phyloP scores from a whole-genome alignment of 2,888 invertebrate species.

The Argynnis bischoffii region DNA sequence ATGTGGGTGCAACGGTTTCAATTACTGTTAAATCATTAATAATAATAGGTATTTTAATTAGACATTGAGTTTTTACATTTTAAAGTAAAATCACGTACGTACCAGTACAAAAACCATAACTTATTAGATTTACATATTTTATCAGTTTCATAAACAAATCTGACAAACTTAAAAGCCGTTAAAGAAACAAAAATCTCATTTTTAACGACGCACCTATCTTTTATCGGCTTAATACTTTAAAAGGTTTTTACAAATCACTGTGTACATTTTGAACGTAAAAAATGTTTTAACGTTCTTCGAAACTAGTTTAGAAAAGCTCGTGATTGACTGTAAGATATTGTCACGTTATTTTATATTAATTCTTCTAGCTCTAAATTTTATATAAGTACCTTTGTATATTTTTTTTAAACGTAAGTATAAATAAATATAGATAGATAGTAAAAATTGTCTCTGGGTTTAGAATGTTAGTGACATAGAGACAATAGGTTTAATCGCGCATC shows the following conservation, averaged over 20 bases:
- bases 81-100: no score
- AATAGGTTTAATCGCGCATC: no score
- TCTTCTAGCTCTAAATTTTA: not conserved
- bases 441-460: no score
- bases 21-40: no score
- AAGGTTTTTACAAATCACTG: slow-evolving; percentile 29
- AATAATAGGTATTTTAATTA: no score
- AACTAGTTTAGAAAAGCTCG: slow-evolving; percentile 27
- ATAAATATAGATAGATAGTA: no score
- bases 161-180: slow-evolving; percentile 4
- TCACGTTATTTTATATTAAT: slow-evolving; percentile 7
- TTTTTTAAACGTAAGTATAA: no score
- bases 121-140: not conserved
- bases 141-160: not conserved
- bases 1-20: no score
- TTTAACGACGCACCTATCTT: slow-evolving; percentile 14
- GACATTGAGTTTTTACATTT: no score
- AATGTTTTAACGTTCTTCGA: slow-evolving; percentile 30
- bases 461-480: no score
- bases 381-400: no score
- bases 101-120: not conserved
- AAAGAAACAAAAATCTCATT: slow-evolving; percentile 13
- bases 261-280: slow-evolving; percentile 23
- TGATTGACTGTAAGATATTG: slow-evolving; percentile 8
- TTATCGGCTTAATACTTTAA: slow-evolving; percentile 35